Evolutionary conservation across 2,113 vertebrate genomes (phyloP).

Genomic region (Gobio gobio): DNA sequence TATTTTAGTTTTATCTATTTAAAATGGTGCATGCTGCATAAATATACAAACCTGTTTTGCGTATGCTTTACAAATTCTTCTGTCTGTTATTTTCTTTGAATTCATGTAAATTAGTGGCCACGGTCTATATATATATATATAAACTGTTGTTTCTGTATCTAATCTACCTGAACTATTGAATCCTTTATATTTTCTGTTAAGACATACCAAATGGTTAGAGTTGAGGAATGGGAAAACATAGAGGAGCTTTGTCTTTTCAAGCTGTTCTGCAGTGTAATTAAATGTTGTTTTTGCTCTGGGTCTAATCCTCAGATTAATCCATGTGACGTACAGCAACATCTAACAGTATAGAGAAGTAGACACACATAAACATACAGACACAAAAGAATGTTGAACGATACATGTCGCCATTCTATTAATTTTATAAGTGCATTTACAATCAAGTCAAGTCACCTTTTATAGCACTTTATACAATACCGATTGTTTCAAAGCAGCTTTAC

Average conservation of each 20-base stretch:
- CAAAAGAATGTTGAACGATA: background rate
- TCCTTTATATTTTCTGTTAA: background rate
- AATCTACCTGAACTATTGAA: background rate
- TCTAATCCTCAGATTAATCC: conserved; percentile 54
- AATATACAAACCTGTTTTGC: background rate
- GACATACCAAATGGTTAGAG: background rate
- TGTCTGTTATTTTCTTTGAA: background rate
- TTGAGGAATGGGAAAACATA: background rate
- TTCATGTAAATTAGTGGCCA: background rate
- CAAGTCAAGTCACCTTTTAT: no score
- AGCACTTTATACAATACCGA: no score
- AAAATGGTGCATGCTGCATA: background rate
- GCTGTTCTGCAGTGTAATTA: conserved; percentile 36
- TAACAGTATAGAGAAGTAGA: conserved; percentile 16
- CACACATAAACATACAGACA: background rate
- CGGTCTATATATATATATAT: no score
- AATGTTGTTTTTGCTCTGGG: conserved; percentile 24
- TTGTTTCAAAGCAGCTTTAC: no score
- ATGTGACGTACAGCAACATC: conserved; percentile 5
- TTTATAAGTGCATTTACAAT: background rate
- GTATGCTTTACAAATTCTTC: background rate
- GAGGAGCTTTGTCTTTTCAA: background rate
- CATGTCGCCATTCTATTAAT: background rate
- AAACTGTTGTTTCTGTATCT: background rate
- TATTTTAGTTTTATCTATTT: background rate